phyloP scores from a whole-genome alignment of 1,140 invertebrate species.

The Aphaenogaster floridana region DNA sequence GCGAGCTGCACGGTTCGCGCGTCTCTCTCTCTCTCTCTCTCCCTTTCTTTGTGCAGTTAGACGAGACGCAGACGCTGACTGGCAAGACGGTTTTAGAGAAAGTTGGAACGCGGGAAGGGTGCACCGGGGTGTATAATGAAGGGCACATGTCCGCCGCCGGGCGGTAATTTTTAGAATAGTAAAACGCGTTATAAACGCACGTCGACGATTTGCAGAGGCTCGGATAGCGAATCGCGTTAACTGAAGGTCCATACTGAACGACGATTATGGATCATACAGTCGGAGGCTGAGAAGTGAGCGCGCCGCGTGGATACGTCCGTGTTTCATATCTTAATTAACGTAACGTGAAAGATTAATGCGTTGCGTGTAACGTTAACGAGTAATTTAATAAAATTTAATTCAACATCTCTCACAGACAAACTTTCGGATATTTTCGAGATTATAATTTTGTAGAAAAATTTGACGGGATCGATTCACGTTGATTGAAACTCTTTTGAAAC shows the following conservation, averaged over 20 bases:
- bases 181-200: neutral
- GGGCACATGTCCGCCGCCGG: conserved; percentile 22
- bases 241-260: neutral
- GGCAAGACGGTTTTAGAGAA: conserved; percentile 58
- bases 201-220: neutral
- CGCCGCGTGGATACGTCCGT: neutral
- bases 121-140: conserved; percentile 32
- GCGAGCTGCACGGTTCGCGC: conserved; percentile 20
- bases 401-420: neutral
- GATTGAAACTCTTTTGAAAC: neutral
- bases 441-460: neutral
- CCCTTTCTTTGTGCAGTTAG: conserved; percentile 42
- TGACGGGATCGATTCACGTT: neutral
- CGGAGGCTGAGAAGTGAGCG: neutral
- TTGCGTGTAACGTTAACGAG: neutral
- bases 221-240: neutral
- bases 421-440: neutral
- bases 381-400: conserved; percentile 24
- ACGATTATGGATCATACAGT: neutral
- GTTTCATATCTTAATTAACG: conserved; percentile 24
- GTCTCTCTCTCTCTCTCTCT: neutral
- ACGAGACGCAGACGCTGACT: conserved; percentile 50
- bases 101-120: conserved; percentile 21
- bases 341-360: neutral
- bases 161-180: conserved; percentile 35